Evolutionary conservation across 64 coral and sea anemone species (phyloP), one percentile per base, ranked within the genome.

Genomic region (Actinia equina): DNA sequence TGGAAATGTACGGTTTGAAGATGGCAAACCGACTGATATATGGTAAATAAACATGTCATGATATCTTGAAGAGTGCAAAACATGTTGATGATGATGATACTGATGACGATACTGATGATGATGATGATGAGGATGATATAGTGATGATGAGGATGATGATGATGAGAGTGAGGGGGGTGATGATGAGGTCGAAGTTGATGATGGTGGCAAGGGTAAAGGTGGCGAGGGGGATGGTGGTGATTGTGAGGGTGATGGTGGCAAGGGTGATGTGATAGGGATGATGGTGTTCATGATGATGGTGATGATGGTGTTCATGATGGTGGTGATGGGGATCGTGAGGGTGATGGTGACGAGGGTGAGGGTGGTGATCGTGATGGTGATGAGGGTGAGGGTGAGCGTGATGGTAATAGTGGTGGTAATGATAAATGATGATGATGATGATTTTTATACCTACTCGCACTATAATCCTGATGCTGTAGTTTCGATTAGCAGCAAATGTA

Each of bases 1-100:
- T 43, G 95, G 95, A 52, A 98, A 98, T 98, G 93, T 98, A 11
- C 77, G 93, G 37, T 98, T 98, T 82, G 95, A 98, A 56, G 95
- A 98, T 86, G 95, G 95, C 43, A 98, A 92, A 41, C 80, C 84
- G 10, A 26, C 78, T 53, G 95, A 98, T 90, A 46, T 89, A 51
- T 98, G 95, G 95, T 98, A 87, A 65, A 14, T 3, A 26, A 22
- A n/a, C 4, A 8, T 22, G 63, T 22, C 8, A 8, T 7, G 63
- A 69, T 0, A 23, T 5, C 20, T 22, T 69, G 22, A 19, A 19
- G 3, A n/a, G 19, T 2, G 19, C 4, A 22, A 22, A 65, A 65
- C 18, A 65, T 2, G 22, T 3, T 19, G 18, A 2, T 49, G 7
- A 1, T 8, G 7, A 6, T 12, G 55, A 14, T 57, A n/a, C n/a